Percentiles rank a stretch among this genome's conserved stretches.
phyloP scores from a whole-genome alignment of 2,888 invertebrate species.

The Prosapia bicincta region DNA sequence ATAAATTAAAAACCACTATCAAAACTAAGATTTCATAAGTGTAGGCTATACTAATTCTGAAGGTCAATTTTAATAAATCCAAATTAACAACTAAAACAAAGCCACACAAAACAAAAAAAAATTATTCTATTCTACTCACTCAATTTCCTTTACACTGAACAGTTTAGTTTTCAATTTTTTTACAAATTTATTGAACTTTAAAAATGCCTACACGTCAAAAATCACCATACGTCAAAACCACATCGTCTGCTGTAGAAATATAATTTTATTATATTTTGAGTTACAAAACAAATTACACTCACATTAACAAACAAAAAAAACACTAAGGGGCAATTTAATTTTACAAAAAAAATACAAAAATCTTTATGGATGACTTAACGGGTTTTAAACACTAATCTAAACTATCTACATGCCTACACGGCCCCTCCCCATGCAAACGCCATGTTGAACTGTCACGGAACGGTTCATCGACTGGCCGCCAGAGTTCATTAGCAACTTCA shows the following conservation, averaged over 20 bases:
- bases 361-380: not conserved
- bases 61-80: not conserved
- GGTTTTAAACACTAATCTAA: constrained; percentile 14
- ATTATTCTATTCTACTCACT: not conserved
- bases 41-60: too few relatives aligned
- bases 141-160: not conserved
- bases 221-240: constrained; percentile 20
- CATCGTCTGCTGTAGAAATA: constrained; percentile 14
- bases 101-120: not conserved
- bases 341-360: not conserved
- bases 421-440: constrained; percentile 28
- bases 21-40: too few relatives aligned
- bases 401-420: constrained; percentile 14
- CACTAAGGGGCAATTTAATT: not conserved
- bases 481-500: constrained; percentile 13
- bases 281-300: not conserved
- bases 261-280: not conserved
- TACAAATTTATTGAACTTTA: not conserved
- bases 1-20: not conserved
- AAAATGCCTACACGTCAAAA: constrained; percentile 19
- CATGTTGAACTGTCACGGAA: constrained; percentile 13
- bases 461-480: constrained; percentile 11
- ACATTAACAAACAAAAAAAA: not conserved
- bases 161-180: not conserved
- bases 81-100: not conserved